Base-by-base conservation (phyloP, 2,113 vertebrate species). In the Paracanthobrama guichenoti region DNA sequence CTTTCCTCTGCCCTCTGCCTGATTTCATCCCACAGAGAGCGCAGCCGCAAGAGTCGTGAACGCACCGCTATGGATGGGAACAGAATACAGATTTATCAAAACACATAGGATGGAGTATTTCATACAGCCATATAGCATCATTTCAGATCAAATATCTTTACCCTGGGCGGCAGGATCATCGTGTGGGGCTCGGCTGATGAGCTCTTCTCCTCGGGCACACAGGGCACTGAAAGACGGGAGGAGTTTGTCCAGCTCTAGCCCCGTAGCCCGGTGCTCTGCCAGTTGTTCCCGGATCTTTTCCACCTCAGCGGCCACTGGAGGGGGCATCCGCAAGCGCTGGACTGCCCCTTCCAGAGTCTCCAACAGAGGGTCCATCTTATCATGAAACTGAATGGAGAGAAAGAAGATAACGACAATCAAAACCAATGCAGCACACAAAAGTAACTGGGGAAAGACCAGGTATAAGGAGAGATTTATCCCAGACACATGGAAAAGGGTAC, bases 211-310 rank as follows among this genome's bases (percentile, higher is more conserved):
- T 0, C 98, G 96, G 89, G 92, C 91, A 46, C 95, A 97, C 44
- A 99, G 95, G 0, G 97, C 96, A 20, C 97, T 96, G 35, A 99
- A 99, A 86, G 97, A 97, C 0, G 98, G 97, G 90, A 98, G 95
- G 89, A 98, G 96, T 82, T 99, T 99, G 92, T 99, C 98, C 89
- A 99, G 95, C 92, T 99, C 98, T 93, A 98, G 89, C 0, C 95
- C 93, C 55, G 97, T 92, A 2, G 93, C 94, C 14, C 97, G 96
- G 87, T 98, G 98, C 72, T 99, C 98, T 0, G 93, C 92, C 91
- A 99, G 95, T 92, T 98, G 98, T 90, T 99, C 98, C 42, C 98
- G 93, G 93, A 99, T 99, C 94, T 99, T 99, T 0, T 99, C 98
- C 6, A 98, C 97, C 93, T 99, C 98, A 0, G 98, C 98, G 0